A percentile compares a stretch with the other conserved stretches of the same genome.
These are phyloP conservation scores for Gisinianus flammeolus DNA, from an alignment of 2,888 invertebrate genomes.

Conservation along the genomic window DNA sequence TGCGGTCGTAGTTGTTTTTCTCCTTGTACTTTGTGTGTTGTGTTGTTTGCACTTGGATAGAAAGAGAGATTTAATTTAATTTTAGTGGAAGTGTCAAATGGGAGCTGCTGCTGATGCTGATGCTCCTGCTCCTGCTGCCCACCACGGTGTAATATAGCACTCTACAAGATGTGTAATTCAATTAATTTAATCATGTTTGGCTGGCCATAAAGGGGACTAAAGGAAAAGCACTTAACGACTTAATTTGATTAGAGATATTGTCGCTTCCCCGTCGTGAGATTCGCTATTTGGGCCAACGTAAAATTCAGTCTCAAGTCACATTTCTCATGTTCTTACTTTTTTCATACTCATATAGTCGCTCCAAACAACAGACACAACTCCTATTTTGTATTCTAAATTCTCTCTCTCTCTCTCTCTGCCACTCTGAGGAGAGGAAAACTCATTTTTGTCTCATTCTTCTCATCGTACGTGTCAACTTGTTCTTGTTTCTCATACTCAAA, in stretches of 20 bases:
- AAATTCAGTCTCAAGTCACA: conserved; percentile 11
- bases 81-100: neutral
- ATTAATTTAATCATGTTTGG: conserved; percentile 40
- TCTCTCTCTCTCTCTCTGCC: too few species aligned
- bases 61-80: neutral
- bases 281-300: conserved; percentile 36
- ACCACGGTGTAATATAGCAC: conserved; percentile 5
- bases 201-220: conserved; percentile 36
- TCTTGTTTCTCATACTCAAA: neutral
- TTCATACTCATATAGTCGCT: neutral
- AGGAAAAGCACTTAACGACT: conserved; percentile 37
- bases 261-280: conserved; percentile 26
- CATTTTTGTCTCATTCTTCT: neutral
- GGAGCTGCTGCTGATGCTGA: neutral
- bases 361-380: neutral
- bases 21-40: too few species aligned
- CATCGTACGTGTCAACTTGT: neutral
- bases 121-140: too few species aligned
- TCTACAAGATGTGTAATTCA: conserved; percentile 29
- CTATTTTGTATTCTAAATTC: neutral
- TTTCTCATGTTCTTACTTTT: neutral
- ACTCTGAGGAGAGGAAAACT: too few species aligned
- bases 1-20: too few species aligned
- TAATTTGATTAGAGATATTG: conserved; percentile 42
- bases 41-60: neutral